A percentile compares a stretch with the other conserved stretches of the same genome.
These are phyloP conservation scores for Macrotus californicus DNA, from an alignment of 2,113 vertebrate species.

Conservation along the genomic window DNA sequence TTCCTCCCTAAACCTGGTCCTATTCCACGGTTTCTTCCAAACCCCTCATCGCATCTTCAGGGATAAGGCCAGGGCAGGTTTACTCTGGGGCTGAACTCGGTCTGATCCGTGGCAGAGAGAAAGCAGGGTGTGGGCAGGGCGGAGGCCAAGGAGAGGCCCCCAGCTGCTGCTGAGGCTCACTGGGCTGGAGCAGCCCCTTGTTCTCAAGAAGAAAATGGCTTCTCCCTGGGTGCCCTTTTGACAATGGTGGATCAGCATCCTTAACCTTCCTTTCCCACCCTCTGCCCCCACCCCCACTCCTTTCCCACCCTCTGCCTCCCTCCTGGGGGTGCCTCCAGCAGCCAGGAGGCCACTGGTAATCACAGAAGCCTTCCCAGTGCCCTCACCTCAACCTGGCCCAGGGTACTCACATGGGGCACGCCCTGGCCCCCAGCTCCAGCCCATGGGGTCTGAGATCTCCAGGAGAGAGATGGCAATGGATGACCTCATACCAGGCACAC, in stretches of 20 bases:
- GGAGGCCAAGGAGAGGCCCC: not conserved
- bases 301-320: not conserved
- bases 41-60: not conserved
- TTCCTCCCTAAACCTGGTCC: not conserved
- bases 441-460: not conserved
- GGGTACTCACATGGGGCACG: not conserved
- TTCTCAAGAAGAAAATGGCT: not conserved
- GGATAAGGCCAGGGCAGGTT: not conserved
- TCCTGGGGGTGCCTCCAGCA: not conserved
- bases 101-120: not conserved
- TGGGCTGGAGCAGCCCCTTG: not conserved
- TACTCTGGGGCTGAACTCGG: not conserved
- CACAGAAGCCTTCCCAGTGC: not conserved
- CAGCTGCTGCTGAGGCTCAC: not conserved
- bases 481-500: not conserved
- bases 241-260: not conserved
- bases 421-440: not conserved
- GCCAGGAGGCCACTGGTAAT: not conserved
- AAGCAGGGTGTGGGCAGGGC: not conserved
- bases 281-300: not conserved
- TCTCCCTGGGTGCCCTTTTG: not conserved
- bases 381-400: not conserved
- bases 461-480: not conserved
- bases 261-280: not conserved
- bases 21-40: not conserved